Evolutionary conservation across 2,888 invertebrate species (phyloP), one percentile per base, ranked within the genome.

Genomic region (Unio delphinus): DNA sequence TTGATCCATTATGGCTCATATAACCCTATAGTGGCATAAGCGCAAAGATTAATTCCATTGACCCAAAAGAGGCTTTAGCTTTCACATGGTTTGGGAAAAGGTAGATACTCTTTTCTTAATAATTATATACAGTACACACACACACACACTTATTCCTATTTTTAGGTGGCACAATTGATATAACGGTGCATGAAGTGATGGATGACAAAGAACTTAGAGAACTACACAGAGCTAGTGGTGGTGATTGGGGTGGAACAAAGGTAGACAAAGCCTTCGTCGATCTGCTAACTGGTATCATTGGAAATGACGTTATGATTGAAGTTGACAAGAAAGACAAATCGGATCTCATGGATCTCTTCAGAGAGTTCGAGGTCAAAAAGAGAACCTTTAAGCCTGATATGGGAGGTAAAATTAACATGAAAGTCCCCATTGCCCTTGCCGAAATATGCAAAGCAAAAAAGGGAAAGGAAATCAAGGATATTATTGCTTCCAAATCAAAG

Each of bases 121-220:
- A 30, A 30, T 5, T 30, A 30, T 30, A 28, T 28, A 4, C 28
- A 28, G 28, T 28, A 28, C 4, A 4, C 4, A 28, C 28, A 28
- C 28, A 23, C 23, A 23, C 23, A 23, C 23, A 23, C 23, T 23
- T 23, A 23, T 45, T 45, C 45, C 17, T 15, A 6, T 23, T 64
- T 61, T 1, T 61, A 74, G 74, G 74, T 59, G 74, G 74, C 55
- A 74, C 74, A n/a, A 59, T 74, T 26, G 74, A 74, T 55, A 74
- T 74, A 4, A 74, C 71, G 15, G 71, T 74, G 11, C 74, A 74
- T 55, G 67, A 74, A 63, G 74, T 74, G 4, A 60, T 66, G 63
- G 45, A 45, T 4, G 62, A 63, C n/a, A 64, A 64, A 3, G 58
- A 63, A 8, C 57, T 74, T 17, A 74, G 69, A 30, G 74, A 71